These are phyloP conservation scores for Borostomias antarcticus DNA, from an alignment of 2,797 vertebrate genomes.

Conservation along the genomic window DNA sequence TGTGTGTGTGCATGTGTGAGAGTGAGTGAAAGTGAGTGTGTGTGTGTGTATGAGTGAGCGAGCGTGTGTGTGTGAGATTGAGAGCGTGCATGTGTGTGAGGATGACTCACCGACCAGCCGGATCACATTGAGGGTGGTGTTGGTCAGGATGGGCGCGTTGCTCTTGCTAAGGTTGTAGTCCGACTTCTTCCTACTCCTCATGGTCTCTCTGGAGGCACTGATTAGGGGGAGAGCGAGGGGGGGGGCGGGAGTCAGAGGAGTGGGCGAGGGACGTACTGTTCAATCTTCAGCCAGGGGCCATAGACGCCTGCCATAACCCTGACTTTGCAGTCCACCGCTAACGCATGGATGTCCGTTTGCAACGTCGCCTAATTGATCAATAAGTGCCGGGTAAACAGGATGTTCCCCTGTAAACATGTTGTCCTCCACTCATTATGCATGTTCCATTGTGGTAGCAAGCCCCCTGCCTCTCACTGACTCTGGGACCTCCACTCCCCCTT, in stretches of 20 bases:
- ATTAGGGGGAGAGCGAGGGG: slow-evolving; percentile 33
- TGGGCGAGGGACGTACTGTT: background rate
- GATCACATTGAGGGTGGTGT: slow-evolving; percentile 97
- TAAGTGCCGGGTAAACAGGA: slow-evolving; percentile 56
- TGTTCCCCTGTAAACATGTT: no score
- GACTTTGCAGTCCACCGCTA: no score
- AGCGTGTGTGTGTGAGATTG: background rate
- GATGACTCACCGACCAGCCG: slow-evolving; percentile 91
- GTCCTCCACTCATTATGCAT: no score
- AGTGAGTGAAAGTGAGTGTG: slow-evolving; percentile 1
- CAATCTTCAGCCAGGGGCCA: background rate
- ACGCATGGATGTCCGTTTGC: slow-evolving; percentile 21
- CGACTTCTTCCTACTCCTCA: slow-evolving; percentile 90
- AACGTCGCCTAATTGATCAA: slow-evolving; percentile 61
- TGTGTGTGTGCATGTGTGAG: background rate
- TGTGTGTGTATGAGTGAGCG: slow-evolving; percentile 10
- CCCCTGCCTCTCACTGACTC: no score
- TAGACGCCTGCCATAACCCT: background rate
- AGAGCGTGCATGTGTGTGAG: background rate
- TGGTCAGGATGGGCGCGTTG: slow-evolving; percentile 95
- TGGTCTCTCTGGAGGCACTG: slow-evolving; percentile 89
- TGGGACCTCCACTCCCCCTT: no score
- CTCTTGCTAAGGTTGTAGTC: slow-evolving; percentile 95
- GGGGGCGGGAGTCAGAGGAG: slow-evolving; percentile 12
- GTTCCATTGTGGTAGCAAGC: no score